Percentiles rank a stretch among this genome's conserved stretches.
Conservation (phyloP, 2,888 invertebrate species). For the Nephrotoma guestfalica region DNA sequence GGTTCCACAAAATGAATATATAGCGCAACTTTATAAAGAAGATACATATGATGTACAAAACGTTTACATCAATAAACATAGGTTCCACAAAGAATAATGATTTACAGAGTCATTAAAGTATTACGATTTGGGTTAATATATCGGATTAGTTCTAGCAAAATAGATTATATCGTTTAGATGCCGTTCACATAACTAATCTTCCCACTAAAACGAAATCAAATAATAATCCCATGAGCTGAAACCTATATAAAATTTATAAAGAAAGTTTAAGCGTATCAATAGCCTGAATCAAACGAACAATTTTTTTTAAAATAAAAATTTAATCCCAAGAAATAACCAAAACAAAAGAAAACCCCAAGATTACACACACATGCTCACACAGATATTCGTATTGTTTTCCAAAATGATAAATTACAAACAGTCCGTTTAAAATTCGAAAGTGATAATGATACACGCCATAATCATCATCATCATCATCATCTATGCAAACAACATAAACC, state of each 20-base stretch:
- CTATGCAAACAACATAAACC: background rate
- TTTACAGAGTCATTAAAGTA: too few species aligned
- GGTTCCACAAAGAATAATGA: too few species aligned
- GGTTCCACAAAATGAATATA: background rate
- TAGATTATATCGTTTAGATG: background rate
- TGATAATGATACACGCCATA: background rate
- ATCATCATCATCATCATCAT: background rate
- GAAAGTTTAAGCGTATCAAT: background rate
- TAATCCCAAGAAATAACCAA: background rate
- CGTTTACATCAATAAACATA: too few species aligned
- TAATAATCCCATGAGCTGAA: background rate
- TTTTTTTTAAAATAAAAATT: background rate
- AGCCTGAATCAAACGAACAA: background rate
- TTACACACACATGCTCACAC: background rate
- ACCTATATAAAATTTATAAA: background rate
- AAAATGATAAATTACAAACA: background rate
- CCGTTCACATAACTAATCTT: background rate
- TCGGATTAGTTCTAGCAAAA: background rate
- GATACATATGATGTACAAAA: too few species aligned
- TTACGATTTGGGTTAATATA: background rate
- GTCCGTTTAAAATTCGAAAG: background rate
- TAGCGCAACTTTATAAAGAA: too few species aligned
- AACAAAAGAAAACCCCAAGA: background rate
- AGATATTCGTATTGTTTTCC: background rate
- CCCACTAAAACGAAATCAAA: background rate